Evolutionary conservation across 2,113 vertebrate genomes (phyloP).

Genomic region (Zapornia atra): DNA sequence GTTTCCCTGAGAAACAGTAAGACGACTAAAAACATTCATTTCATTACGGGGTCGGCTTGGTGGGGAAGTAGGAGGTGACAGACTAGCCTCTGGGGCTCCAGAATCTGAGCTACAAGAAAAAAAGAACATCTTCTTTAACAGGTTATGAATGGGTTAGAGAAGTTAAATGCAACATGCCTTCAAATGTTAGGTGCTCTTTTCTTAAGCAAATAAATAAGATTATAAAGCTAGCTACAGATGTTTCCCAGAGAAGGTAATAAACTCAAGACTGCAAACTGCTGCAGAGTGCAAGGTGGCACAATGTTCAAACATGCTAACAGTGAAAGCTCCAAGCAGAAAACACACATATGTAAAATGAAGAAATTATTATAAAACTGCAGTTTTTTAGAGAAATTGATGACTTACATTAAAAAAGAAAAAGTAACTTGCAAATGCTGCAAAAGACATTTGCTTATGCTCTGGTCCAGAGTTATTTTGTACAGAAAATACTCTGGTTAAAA

Average conservation of each 20-base stretch:
- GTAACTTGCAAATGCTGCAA: neutral
- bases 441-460: neutral
- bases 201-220: slow-evolving; percentile 23
- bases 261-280: neutral
- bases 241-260: slow-evolving; percentile 19
- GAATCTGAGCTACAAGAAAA: slow-evolving; percentile 87
- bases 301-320: neutral
- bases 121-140: slow-evolving; percentile 77
- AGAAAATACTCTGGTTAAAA: neutral
- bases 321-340: neutral
- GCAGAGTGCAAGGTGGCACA: slow-evolving; percentile 25
- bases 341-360: neutral
- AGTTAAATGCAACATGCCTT: slow-evolving; percentile 72
- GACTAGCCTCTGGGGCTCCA: slow-evolving; percentile 87
- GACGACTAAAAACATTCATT: slow-evolving; percentile 84
- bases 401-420: neutral
- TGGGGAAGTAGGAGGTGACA: slow-evolving; percentile 88
- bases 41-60: slow-evolving; percentile 84
- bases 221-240: neutral
- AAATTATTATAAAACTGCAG: neutral
- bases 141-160: slow-evolving; percentile 70
- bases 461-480: neutral
- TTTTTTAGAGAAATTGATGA: neutral
- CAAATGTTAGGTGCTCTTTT: slow-evolving; percentile 36
- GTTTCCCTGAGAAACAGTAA: slow-evolving; percentile 82